Percentiles rank a stretch among this genome's conserved stretches.
Evolutionary conservation across 2,113 vertebrate species (phyloP).

Genomic region (Sigmodon hispidus): DNA sequence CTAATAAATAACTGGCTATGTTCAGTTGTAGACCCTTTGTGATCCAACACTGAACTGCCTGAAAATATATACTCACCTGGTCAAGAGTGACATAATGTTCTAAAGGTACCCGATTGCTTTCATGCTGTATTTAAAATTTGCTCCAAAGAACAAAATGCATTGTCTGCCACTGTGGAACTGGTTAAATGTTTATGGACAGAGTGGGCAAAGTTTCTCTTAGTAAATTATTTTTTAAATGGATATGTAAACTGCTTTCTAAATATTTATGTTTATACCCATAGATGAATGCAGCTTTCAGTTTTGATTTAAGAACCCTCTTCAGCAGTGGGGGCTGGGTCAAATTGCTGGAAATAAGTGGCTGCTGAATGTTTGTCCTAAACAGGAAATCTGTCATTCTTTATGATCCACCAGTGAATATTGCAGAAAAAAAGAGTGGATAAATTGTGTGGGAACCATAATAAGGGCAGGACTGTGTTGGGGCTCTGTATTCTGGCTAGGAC

Average conservation of each 20-base stretch:
- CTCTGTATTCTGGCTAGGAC: background rate
- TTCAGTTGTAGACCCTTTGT: background rate
- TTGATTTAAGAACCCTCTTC: background rate
- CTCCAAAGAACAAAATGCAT: background rate
- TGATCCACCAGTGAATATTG: background rate
- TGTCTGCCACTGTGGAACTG: background rate
- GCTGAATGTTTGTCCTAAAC: background rate
- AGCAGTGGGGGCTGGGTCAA: background rate
- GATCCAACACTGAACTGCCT: background rate
- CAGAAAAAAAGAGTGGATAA: background rate
- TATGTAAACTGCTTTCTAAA: background rate
- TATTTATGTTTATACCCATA: background rate
- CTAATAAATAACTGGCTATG: background rate
- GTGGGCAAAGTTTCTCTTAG: background rate
- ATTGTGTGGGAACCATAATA: background rate
- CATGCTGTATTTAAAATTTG: background rate
- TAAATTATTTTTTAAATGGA: background rate
- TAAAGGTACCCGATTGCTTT: background rate
- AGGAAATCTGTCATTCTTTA: background rate
- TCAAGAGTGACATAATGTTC: background rate
- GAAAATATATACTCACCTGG: background rate
- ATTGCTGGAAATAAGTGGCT: background rate
- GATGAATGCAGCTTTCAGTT: background rate
- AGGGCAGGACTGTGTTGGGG: background rate
- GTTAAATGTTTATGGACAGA: background rate